Percentiles rank a stretch among this genome's conserved stretches.
These are phyloP conservation scores for Felis catus DNA, from an alignment of 2,113 vertebrate species.

Conservation along the genomic window F.catus_Fca126_mat1.0 CM031424.1:59110501-59111000, in stretches of 20 bases:
- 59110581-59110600: neutral
- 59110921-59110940: neutral
- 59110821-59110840: neutral
- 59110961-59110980: neutral
- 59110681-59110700: neutral
- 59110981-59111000: neutral
- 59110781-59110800: neutral
- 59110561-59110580: neutral
- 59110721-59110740: neutral
- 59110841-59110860: neutral
- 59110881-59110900: neutral
- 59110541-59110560: neutral
- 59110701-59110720: neutral
- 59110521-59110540: neutral
- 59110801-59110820: neutral
- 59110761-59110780: neutral
- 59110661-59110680: neutral
- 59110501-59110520: neutral
- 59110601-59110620: neutral
- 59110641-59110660: neutral
- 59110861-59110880: neutral
- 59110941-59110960: neutral
- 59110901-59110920: neutral
- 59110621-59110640: neutral
- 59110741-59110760: neutral